Percentiles rank a stretch among this genome's conserved stretches.
These are phyloP conservation scores for Dryadula phaetusa DNA, from an alignment of 2,888 invertebrate species.

Conservation along the genomic window DNA sequence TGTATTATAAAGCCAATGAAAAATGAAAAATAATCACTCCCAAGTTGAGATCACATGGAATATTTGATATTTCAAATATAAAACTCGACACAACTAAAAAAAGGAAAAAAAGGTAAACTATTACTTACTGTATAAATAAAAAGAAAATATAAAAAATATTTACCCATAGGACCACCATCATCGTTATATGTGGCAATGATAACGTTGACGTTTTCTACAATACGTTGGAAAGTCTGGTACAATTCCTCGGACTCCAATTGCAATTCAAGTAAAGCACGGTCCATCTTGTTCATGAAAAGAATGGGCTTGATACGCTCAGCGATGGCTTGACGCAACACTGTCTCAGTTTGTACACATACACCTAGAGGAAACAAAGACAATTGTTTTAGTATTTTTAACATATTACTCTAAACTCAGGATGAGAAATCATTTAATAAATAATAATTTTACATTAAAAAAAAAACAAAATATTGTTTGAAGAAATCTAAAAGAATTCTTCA, in stretches of 20 bases:
- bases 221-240: conserved; percentile 99
- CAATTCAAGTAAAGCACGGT: conserved; percentile 98
- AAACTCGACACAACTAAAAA: no score
- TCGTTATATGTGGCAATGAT: conserved; percentile 99
- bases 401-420: no score
- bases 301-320: conserved; percentile 99
- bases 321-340: conserved; percentile 99
- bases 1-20: no score
- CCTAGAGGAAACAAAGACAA: conserved; percentile 88
- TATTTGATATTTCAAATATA: no score
- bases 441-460: no score
- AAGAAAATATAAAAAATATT: conserved; percentile 48
- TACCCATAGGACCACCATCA: conserved; percentile 98
- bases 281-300: conserved; percentile 99
- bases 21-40: no score
- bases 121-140: not conserved
- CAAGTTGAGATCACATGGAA: no score
- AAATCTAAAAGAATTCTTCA: not conserved
- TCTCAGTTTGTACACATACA: conserved; percentile 99
- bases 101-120: no score
- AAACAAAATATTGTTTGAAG: not conserved
- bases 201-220: conserved; percentile 99
- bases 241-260: conserved; percentile 98
- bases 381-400: no score
- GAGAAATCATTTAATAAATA: no score